Evolutionary conservation across 1,140 invertebrate species (phyloP), one percentile per base, ranked within the genome.

Genomic region (Chrysoperla carnea): DNA sequence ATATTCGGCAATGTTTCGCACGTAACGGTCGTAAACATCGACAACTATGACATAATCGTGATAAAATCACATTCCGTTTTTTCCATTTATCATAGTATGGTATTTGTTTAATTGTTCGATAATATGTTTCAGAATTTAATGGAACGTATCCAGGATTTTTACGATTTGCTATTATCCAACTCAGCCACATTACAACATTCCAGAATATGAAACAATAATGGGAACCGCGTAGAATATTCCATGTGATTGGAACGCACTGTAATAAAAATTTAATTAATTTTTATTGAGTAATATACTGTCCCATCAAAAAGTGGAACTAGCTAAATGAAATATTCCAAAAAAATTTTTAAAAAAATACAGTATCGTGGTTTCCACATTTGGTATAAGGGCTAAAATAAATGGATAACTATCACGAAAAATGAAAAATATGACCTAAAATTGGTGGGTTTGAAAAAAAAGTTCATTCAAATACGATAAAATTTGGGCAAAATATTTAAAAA

Each of bases 171-270:
- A 87, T 76, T n/a, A 87, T 73, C 76, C 89, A 84, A 49, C 81
- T 86, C 3, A 91, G 62, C 88, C 88, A 93, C 87, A 93, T 92
- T 2, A 89, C 69, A 6, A 78, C 64, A 56, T 92, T 92, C 75
- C 84, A 84, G 50, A 87, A 82, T 41, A 91, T 80, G 56, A 92
- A 93, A 51, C 84, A 80, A 48, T 91, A 87, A 58, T 93, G 87
- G 6, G 83, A 81, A 1, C 78, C 72, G 23, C 84, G 68, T 2
- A 91, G 59, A 5, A 84, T 76, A 52, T 88, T 81, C 86, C 86
- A 92, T 0, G 88, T 93, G n/a, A 87, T 67, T 1, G 87, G 86
- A 43, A 92, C 76, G 49, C 83, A 84, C 72, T 85, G 62, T 37
- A 69, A 68, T 50, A 4, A 37, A 40, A 42, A 43, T 41, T 35